Evolutionary conservation across 2,888 invertebrate species (phyloP), one percentile per base, ranked within the genome.

Genomic region (Lydus trimaculatus): DNA sequence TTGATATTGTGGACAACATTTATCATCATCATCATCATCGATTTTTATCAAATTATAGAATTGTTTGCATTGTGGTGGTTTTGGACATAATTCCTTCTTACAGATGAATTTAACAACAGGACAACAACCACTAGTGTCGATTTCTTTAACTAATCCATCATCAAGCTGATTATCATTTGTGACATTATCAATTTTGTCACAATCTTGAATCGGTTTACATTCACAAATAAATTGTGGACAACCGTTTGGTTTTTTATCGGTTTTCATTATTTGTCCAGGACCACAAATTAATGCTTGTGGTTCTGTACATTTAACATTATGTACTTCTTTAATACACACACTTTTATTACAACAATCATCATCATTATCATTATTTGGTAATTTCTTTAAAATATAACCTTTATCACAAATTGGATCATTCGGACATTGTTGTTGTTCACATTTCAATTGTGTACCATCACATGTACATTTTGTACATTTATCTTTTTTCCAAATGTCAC

Each of bases 141-240:
- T 81, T 1, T 86, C 82, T 33, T 88, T 85, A 70, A 88, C 86
- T 31, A 72, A 61, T 88, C 87, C 84, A 91, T 90, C 88, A 73
- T 89, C 87, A 23, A 91, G 75, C 31, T 87, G n/a, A n/a, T n/a
- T 82, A 61, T 86, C 85, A n/a, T 73, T 72, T 7, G 74, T 74
- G 8, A 76, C 73, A 20, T 87, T 84, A 64, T 87, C 88, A 1
- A 89, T 77, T 0, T 82, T 80, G 6, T 90, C 89, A 79, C 95
- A 95, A 72, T 94, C 90, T 58, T 90, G 90, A 5, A 86, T 83
- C 0, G 93, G 92, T 79, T 90, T 90, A 79, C 94, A 95, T 85
- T 92, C 94, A 79, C 95, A 95, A 70, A 92, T 88, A 73, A 91
- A 93, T 75, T 91, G 90, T 39, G 89, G 89, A 83, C 95, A 95